Evolutionary conservation across 2,797 vertebrate species (phyloP).

Genomic region (Neoniphon sammara): DNA sequence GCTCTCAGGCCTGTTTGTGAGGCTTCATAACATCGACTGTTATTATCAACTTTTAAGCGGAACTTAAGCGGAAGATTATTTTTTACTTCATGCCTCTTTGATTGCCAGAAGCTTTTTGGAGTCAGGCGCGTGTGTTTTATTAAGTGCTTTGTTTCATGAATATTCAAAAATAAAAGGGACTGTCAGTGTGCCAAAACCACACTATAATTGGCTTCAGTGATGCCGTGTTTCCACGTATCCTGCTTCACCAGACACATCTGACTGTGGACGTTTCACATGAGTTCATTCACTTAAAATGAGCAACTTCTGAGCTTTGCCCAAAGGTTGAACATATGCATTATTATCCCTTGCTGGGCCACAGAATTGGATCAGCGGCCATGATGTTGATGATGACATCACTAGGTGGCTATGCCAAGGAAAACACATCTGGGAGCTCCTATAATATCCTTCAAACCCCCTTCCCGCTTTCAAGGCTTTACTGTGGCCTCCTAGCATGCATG

Average conservation of each 20-base stretch:
- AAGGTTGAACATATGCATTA: slow-evolving; percentile 24
- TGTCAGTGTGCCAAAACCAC: not conserved
- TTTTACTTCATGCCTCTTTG: not conserved
- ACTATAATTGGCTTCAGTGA: not conserved
- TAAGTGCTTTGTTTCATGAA: slow-evolving; percentile 25
- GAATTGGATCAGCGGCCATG: slow-evolving; percentile 57
- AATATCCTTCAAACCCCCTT: slow-evolving; percentile 56
- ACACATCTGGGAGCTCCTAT: slow-evolving; percentile 67
- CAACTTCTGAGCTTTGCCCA: slow-evolving; percentile 24
- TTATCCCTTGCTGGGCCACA: slow-evolving; percentile 51
- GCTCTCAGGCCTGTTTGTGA: slow-evolving; percentile 21
- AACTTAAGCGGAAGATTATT: not conserved
- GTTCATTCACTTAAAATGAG: slow-evolving; percentile 13
- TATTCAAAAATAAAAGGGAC: slow-evolving; percentile 4
- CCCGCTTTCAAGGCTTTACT: slow-evolving; percentile 56
- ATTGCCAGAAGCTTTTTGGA: slow-evolving; percentile 19
- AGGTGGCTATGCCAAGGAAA: slow-evolving; percentile 68
- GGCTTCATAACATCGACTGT: slow-evolving; percentile 33
- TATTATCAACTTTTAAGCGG: slow-evolving; percentile 18
- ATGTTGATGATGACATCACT: slow-evolving; percentile 66
- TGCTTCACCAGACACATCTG: slow-evolving; percentile 24
- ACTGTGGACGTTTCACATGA: slow-evolving; percentile 3
- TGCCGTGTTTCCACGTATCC: slow-evolving; percentile 12
- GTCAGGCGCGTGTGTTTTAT: not conserved
- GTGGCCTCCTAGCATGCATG: slow-evolving; percentile 27